Evolutionary conservation across 1,140 invertebrate species (phyloP), one percentile per base, ranked within the genome.

Genomic region (Asbolus verrucosus): DNA sequence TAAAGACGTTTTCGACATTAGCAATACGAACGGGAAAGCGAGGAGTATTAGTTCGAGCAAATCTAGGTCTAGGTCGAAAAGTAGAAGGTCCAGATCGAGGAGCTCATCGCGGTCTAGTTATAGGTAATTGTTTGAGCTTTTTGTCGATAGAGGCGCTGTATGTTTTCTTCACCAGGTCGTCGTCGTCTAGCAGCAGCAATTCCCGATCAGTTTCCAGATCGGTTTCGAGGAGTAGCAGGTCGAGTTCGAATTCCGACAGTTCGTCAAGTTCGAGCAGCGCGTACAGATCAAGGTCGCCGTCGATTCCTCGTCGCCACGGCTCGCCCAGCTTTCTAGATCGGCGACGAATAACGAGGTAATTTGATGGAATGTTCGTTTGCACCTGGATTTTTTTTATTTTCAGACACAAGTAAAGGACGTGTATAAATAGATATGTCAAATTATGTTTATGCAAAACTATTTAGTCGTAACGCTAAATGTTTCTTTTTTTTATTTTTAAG

Each of bases 271-370:
- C 76, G 0, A 73, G 76, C 81, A 68, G 79, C 71, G 54, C 82
- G 8, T 85, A 85, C 60, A 85, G 90, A 72, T 91, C 90, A 33
- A 86, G 92, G 60, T 94, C 93, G 38, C 91, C 90, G 6, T 96
- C 94, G 16, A 96, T 96, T 82, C 92, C 94, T 16, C 84, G 94
- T 41, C 87, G 94, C 71, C 88, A 91, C 73, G 94, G 94, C 19
- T 96, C 94, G 38, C 95, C 95, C 0, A 95, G 93, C 80, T 96
- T 96, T 82, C 83, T 96, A 27, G 94, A 96, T 78, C 86, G 93
- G 77, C 85, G 95, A 54, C 86, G 94, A 70, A 96, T 97, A 73
- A 96, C 95, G 50, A 96, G 94, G 94, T 97, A 87, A 84, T n/a
- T n/a, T n/a, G n/a, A n/a, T n/a, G n/a, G n/a, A n/a, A n/a, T n/a